Conservation (phyloP, 2,888 invertebrate genomes). For the Platypus cylindrus region DNA sequence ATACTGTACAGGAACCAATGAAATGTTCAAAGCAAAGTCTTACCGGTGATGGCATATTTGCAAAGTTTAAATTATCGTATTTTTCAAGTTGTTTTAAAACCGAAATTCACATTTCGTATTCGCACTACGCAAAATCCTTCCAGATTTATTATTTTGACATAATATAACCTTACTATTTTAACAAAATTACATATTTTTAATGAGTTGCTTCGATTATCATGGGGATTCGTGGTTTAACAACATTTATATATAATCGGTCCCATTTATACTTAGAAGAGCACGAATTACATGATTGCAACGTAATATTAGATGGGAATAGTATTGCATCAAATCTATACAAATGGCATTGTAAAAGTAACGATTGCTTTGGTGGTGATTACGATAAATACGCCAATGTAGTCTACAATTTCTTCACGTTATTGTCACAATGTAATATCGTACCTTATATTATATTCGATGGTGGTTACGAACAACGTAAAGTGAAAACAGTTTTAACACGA, state of each 20-base stretch:
- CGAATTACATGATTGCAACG: conserved; percentile 50
- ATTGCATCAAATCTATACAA: conserved; percentile 59
- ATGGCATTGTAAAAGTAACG: conserved; percentile 42
- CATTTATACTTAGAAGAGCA: conserved; percentile 49
- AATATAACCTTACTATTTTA: neutral
- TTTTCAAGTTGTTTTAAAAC: too few species aligned
- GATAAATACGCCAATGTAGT: conserved; percentile 57
- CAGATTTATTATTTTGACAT: too few species aligned
- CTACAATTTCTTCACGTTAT: conserved; percentile 52
- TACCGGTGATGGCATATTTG: conserved; percentile 7
- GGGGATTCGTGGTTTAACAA: conserved; percentile 80
- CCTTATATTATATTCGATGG: conserved; percentile 66
- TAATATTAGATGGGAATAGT: conserved; percentile 74
- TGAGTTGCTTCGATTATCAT: conserved; percentile 33
- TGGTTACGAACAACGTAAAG: conserved; percentile 43
- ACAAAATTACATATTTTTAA: neutral
- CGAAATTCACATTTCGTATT: too few species aligned
- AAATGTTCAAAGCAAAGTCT: conserved; percentile 11
- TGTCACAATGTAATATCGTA: conserved; percentile 56
- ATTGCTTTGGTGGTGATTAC: conserved; percentile 78
- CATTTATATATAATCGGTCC: conserved; percentile 56
- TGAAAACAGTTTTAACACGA: conserved; percentile 21
- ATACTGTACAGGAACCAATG: conserved; percentile 15
- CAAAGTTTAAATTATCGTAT: too few species aligned
- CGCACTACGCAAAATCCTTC: too few species aligned